These are phyloP conservation scores for Chaitophorus viminalis DNA, from an alignment of 2,888 invertebrate genomes.

Conservation along the genomic window DNA sequence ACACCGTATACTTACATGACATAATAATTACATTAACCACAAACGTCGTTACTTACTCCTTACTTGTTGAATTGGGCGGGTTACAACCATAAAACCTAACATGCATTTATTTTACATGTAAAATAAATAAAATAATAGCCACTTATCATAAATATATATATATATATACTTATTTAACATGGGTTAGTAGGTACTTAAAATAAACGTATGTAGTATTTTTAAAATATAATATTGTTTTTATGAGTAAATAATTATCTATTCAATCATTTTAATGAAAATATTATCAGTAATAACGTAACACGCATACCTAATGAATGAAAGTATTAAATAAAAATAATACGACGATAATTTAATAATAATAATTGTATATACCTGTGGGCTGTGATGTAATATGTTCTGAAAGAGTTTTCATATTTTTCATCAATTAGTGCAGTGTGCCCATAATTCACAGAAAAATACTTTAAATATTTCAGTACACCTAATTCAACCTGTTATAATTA, in stretches of 20 bases:
- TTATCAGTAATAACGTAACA: neutral
- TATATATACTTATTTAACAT: neutral
- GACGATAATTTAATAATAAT: neutral
- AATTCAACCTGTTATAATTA: neutral
- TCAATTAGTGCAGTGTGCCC: neutral
- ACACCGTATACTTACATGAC: neutral
- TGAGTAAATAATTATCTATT: neutral
- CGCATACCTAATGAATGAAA: neutral
- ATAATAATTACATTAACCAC: conserved; percentile 34
- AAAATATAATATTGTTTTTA: neutral
- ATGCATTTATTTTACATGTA: no score
- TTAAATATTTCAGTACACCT: neutral
- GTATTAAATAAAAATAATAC: neutral
- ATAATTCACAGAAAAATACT: neutral
- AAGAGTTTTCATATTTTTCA: neutral
- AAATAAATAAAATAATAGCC: conserved; percentile 17
- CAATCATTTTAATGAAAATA: neutral
- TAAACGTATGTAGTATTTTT: neutral
- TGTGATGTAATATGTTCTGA: neutral
- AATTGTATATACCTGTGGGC: no score
- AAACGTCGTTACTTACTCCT: no score
- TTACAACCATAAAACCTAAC: neutral
- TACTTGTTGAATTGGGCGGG: conserved; percentile 23
- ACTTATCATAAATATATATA: conserved; percentile 32
- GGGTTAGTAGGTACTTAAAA: conserved; percentile 1